These are phyloP conservation scores for Macaria liturata DNA, from an alignment of 2,888 invertebrate genomes.

Conservation along the genomic window DNA sequence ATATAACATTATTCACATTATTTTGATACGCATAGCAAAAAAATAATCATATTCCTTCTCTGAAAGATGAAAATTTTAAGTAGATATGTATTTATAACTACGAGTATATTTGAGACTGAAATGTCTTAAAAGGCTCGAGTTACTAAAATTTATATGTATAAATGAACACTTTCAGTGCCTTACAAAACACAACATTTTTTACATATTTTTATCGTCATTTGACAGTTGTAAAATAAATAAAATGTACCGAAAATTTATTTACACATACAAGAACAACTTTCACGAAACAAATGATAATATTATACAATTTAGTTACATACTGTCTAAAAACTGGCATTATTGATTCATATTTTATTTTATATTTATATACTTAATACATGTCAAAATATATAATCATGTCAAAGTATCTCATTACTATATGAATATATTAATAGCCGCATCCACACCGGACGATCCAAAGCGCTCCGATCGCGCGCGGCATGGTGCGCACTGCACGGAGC, in stretches of 20 bases:
- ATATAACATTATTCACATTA: too few species aligned
- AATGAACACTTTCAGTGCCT: slow-evolving; percentile 72
- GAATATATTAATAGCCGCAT: too few species aligned
- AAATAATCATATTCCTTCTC: neutral
- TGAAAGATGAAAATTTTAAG: neutral
- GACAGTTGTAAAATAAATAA: slow-evolving; percentile 50
- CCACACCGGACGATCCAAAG: too few species aligned
- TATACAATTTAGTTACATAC: slow-evolving; percentile 15
- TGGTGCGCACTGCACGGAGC: too few species aligned
- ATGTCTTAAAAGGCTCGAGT: slow-evolving; percentile 18
- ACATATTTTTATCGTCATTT: slow-evolving; percentile 57
- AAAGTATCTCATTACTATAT: too few species aligned
- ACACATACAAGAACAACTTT: slow-evolving; percentile 55
- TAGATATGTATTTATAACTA: too few species aligned
- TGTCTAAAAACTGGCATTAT: slow-evolving; percentile 1
- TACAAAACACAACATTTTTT: slow-evolving; percentile 52
- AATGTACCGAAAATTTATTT: slow-evolving; percentile 41
- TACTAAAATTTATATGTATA: slow-evolving; percentile 20
- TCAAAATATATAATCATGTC: too few species aligned
- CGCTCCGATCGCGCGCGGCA: too few species aligned
- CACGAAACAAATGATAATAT: slow-evolving; percentile 39
- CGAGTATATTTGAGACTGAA: neutral
- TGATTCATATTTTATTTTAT: neutral
- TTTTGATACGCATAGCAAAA: too few species aligned
- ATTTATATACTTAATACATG: too few species aligned